Conservation (phyloP, 2,797 vertebrate genomes). For the Bucorvus abyssinicus region DNA sequence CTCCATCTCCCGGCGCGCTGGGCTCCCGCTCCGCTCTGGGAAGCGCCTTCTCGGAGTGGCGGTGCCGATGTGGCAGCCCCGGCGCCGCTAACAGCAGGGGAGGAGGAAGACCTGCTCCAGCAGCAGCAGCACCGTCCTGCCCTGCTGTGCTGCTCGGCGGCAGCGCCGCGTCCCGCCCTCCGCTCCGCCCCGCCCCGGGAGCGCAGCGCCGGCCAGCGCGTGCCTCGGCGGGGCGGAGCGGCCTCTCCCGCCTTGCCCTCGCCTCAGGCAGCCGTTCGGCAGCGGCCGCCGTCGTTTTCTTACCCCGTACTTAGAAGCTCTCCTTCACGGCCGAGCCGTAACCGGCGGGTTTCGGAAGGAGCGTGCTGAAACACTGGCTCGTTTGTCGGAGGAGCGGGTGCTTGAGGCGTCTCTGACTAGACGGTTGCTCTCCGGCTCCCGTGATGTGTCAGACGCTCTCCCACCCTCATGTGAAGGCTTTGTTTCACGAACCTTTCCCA, state of each 20-base stretch:
- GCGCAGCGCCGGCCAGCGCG: background rate
- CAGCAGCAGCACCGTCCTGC: background rate
- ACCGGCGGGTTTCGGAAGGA: rapidly evolving
- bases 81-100: background rate
- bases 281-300: too few species aligned
- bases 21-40: background rate
- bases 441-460: rapidly evolving
- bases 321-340: rapidly evolving
- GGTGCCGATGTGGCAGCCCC: slow-evolving; percentile 4
- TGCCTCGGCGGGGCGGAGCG: too few species aligned
- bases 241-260: background rate
- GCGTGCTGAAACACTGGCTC: too few species aligned
- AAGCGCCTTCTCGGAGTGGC: background rate
- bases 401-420: background rate
- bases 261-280: too few species aligned
- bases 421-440: rapidly evolving
- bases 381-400: background rate
- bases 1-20: slow-evolving; percentile 12
- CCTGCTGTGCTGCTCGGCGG: background rate
- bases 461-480: rapidly evolving
- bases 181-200: background rate
- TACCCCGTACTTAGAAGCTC: rapidly evolving
- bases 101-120: background rate
- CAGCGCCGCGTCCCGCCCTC: background rate
- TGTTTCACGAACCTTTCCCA: background rate